Evolutionary conservation across 2,113 vertebrate genomes (phyloP).

Genomic region (Micronisus gabar): DNA sequence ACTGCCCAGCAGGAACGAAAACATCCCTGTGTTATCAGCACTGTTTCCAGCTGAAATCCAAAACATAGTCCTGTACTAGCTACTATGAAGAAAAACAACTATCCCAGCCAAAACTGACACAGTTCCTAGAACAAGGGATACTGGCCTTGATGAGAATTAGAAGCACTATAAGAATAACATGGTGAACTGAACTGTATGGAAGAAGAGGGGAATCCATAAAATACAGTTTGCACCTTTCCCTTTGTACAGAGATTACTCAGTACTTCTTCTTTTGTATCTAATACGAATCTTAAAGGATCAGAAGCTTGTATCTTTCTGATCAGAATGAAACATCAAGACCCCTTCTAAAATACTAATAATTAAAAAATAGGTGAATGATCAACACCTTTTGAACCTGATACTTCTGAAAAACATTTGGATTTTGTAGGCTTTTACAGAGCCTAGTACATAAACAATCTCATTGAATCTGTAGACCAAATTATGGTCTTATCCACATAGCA

Average conservation of each 20-base stretch:
- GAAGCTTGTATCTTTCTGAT: neutral
- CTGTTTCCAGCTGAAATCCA: too few species aligned
- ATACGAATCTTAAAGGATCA: neutral
- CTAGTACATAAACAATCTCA: neutral
- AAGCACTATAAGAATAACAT: neutral
- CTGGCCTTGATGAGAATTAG: neutral
- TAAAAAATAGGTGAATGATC: neutral
- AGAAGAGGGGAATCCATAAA: neutral
- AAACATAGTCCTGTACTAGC: too few species aligned
- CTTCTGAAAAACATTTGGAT: neutral
- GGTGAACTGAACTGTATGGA: neutral
- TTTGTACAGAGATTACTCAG: neutral
- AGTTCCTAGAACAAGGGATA: neutral
- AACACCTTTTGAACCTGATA: neutral
- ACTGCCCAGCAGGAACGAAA: too few species aligned
- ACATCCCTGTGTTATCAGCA: too few species aligned
- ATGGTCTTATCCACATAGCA: neutral
- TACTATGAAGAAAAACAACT: too few species aligned
- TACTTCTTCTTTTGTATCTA: neutral
- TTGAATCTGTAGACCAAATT: neutral
- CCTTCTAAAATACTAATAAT: neutral
- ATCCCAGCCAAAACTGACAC: too few species aligned
- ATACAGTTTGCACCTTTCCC: neutral
- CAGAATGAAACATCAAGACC: neutral
- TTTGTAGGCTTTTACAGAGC: neutral